These are phyloP conservation scores for Otis tarda DNA, from an alignment of 2,113 vertebrate genomes.

Conservation along the genomic window DNA sequence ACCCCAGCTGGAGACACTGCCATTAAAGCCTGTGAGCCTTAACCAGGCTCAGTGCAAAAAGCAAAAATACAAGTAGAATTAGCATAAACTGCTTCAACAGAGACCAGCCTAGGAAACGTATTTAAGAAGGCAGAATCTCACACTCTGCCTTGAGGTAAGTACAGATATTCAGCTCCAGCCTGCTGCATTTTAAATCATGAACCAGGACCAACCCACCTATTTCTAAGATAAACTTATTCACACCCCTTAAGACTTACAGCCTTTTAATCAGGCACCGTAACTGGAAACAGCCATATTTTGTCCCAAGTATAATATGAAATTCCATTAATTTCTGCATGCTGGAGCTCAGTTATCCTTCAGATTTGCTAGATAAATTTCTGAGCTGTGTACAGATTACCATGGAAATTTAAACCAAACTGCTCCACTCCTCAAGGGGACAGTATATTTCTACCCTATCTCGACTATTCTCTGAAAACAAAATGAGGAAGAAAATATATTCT, in stretches of 20 bases:
- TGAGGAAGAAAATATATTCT: constrained; percentile 3
- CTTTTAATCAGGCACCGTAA: neutral
- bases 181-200: neutral
- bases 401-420: neutral
- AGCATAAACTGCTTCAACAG: neutral
- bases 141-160: neutral
- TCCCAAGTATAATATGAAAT: neutral
- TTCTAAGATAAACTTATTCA: neutral
- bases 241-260: neutral
- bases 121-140: neutral
- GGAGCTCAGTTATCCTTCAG: neutral
- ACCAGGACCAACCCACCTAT: neutral
- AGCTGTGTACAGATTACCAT: neutral
- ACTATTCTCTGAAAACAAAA: neutral
- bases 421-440: neutral
- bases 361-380: neutral
- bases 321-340: neutral
- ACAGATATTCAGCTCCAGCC: neutral
- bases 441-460: neutral
- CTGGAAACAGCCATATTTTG: neutral
- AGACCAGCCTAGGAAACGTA: fast-evolving
- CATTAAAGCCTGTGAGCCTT: neutral
- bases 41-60: neutral
- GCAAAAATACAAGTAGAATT: neutral
- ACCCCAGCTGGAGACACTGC: neutral